Percentiles rank a stretch among this genome's conserved stretches.
phyloP scores from a whole-genome alignment of 1,140 invertebrate genomes.

The Zaprionus camerounensis region DNA sequence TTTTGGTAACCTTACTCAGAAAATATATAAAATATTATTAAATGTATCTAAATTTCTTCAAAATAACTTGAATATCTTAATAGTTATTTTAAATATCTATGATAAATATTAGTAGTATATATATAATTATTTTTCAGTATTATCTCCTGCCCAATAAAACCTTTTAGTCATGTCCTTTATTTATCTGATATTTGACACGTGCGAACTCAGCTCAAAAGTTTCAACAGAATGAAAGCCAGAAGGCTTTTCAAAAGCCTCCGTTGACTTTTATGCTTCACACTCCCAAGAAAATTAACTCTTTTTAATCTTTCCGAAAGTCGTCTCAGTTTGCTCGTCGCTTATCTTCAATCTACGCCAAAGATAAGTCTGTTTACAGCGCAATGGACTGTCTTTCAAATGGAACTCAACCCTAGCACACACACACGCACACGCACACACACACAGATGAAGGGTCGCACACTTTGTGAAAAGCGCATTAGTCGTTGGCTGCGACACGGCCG shows the following conservation, averaged over 20 bases:
- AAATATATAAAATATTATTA: background rate
- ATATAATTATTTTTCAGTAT: background rate
- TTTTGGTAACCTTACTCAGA: no score
- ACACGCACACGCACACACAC: background rate
- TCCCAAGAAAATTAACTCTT: constrained; percentile 21
- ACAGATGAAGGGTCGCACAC: background rate
- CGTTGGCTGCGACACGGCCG: constrained; percentile 46
- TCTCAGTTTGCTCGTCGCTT: constrained; percentile 11
- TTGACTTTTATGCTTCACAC: constrained; percentile 39
- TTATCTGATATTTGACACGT: constrained; percentile 20
- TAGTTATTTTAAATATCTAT: background rate
- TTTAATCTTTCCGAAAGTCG: constrained; percentile 11
- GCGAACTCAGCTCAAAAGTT: constrained; percentile 15
- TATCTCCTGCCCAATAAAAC: background rate
- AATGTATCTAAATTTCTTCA: background rate
- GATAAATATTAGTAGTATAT: background rate
- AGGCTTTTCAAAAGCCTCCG: constrained; percentile 7
- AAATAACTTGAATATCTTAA: background rate
- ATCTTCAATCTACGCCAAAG: constrained; percentile 37
- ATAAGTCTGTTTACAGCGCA: constrained; percentile 42
- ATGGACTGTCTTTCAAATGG: constrained; percentile 40
- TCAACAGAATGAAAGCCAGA: background rate
- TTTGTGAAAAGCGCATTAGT: constrained; percentile 59
- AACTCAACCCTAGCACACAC: constrained; percentile 23
- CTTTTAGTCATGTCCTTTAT: background rate